Conservation (phyloP, 2,113 vertebrate genomes). For the Eonycteris spelaea region DNA sequence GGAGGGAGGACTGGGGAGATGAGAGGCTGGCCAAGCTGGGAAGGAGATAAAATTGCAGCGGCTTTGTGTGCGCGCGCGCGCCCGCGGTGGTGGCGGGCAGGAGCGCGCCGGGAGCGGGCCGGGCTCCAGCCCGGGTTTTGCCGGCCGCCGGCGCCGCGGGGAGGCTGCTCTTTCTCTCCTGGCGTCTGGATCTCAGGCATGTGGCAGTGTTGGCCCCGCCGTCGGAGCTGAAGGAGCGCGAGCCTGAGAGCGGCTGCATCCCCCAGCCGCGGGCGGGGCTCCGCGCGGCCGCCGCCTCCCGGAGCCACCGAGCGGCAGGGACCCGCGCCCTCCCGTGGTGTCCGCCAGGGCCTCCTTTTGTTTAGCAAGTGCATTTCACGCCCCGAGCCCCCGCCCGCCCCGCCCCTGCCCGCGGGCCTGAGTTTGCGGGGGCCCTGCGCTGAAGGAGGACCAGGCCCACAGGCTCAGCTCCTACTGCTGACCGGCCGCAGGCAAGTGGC, state of each 20-base stretch:
- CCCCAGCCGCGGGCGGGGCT: neutral
- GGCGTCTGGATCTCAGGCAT: constrained; percentile 89
- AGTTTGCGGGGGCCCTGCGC: neutral
- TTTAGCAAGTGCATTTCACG: constrained; percentile 84
- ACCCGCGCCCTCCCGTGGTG: constrained; percentile 5
- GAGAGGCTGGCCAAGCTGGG: neutral
- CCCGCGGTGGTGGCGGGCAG: neutral
- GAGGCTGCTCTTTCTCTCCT: constrained; percentile 77
- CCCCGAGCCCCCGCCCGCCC: constrained; percentile 57
- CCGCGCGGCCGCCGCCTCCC: neutral
- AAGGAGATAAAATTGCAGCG: constrained; percentile 48
- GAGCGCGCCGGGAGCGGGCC: neutral
- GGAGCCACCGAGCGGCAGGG: neutral
- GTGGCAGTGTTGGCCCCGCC: constrained; percentile 91
- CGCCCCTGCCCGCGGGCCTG: neutral
- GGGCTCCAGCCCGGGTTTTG: constrained; percentile 74
- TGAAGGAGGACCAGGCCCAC: constrained; percentile 64
- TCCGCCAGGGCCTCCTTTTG: constrained; percentile 90
- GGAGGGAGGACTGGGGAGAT: constrained; percentile 55
- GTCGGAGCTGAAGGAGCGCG: constrained; percentile 76
- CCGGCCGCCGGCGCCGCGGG: constrained; percentile 73
- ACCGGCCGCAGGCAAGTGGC: constrained; percentile 82
- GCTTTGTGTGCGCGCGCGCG: constrained; percentile 12
- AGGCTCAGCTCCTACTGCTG: constrained; percentile 76
- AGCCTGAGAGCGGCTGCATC: constrained; percentile 66